Evolutionary conservation across 2,888 invertebrate genomes (phyloP), one percentile per base, ranked within the genome.

Genomic region (Caenorhabditis doughertyi): DNA sequence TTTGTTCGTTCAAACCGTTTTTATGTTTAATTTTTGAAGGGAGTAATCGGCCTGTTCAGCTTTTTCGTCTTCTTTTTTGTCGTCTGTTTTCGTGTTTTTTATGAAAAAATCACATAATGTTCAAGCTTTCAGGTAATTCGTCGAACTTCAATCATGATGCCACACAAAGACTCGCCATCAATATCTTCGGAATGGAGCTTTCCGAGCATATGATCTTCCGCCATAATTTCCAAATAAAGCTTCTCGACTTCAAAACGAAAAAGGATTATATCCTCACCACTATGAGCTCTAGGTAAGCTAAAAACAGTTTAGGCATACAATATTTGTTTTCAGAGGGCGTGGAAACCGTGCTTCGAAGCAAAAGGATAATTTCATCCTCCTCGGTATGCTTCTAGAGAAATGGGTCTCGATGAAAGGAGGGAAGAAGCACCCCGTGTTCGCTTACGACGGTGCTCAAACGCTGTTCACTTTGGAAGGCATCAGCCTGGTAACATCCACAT

Each of bases 241-340:
- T 83, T 9, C 51, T 82, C 21, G 79, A 82, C 39, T 27, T 29
- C 11, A 68, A 68, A 42, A 73, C 44, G 16, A 73, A 60, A 16
- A 82, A 77, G 25, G 82, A 82, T 11, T 73, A 73, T 27, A 82
- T 82, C 35, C 51, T 82, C 7, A 77, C 82, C 5, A 82, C 82
- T 0, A 73, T 82, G 77, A 79, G 79, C 29, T 21, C 79, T 11
- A 49, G 71, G 76, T 76, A 49, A 23, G 55, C 39, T 8, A 21
- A 23, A n/a, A 3, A 11, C 5, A 11, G 44, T 18, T n/a, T 1
- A 13, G 25, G 7, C 3, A 23, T 0, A 49, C 21, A 32, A n/a
- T n/a, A n/a, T 62, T 32, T 39, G 11, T 13, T 64, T 74, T 58
- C 60, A 79, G 82, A 13, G 83, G 83, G 1, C 68, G 83, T 25